Evolutionary conservation across 2,113 vertebrate species (phyloP), one percentile per base, ranked within the genome.

Genomic region (Meriones unguiculatus): DNA sequence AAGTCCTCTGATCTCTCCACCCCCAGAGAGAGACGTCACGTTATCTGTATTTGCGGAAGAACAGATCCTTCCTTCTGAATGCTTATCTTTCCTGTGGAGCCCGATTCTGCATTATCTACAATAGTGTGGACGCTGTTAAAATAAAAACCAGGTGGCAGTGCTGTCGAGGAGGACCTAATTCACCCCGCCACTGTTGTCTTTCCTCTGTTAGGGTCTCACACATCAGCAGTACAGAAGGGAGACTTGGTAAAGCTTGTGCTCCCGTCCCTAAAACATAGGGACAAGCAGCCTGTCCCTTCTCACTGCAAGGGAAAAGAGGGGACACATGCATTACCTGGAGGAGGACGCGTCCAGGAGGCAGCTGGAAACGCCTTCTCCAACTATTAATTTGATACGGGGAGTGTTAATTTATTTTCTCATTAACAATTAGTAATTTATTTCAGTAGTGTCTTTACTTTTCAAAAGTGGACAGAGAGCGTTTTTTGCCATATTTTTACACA

Each of bases 21-120:
- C 72, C 20, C 35, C 4, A 11, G 54, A 70, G 2, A 32, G 57
- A 85, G 67, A 35, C 8, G 62, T 54, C 13, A 18, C 67, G 35
- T 92, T 97, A 95, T 97, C 96, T 96, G 20, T 77, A 50, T 95
- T 93, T 93, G 30, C 30, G 38, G 62, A 41, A 87, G 24, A 94
- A 57, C 35, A 18, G 5, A 17, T 76, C 62, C 59, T 69, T 77
- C 17, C 15, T 20, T 77, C 17, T 12, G 15, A 28, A 6, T 1
- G 0, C 72, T 97, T 85, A 94, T 97, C 97, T 94, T 2, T 75
- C 54, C 78, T 96, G 62, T 87, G 32, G n/a, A 95, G 75, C 2
- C 46, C 17, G 90, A 86, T 12, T 92, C 67, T 52, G 46, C 18
- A 13, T 89, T 97, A 97, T 90, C 95, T 93, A 88, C 57, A 10